phyloP scores from a whole-genome alignment of 2,888 invertebrate genomes.

The Rosalia funebris region DNA sequence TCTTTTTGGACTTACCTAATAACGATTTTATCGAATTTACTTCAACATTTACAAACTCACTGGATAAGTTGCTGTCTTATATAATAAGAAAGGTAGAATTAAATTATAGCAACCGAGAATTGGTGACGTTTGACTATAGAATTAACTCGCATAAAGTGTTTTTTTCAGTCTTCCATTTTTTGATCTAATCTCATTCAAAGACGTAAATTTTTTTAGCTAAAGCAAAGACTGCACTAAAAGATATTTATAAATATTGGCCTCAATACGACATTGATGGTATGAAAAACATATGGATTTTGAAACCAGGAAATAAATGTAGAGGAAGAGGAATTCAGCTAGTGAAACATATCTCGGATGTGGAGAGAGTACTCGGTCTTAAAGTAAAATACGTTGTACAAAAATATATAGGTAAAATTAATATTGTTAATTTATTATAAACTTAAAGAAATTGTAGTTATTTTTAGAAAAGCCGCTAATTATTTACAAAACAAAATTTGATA shows the following conservation, averaged over 20 bases:
- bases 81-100: too few species aligned
- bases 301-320: slow-evolving; percentile 92
- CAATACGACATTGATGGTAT: slow-evolving; percentile 87
- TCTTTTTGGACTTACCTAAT: too few species aligned
- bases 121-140: too few species aligned
- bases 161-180: too few species aligned
- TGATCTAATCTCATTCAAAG: too few species aligned
- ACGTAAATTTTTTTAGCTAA: slow-evolving; percentile 56
- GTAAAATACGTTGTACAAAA: slow-evolving; percentile 93
- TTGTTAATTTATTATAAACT: slow-evolving; percentile 19
- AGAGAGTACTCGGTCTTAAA: slow-evolving; percentile 74
- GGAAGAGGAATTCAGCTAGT: slow-evolving; percentile 90
- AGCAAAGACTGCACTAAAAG: slow-evolving; percentile 72
- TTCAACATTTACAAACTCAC: too few species aligned
- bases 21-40: too few species aligned
- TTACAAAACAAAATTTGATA: slow-evolving; percentile 93
- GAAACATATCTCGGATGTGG: slow-evolving; percentile 87
- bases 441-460: slow-evolving; percentile 55
- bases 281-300: slow-evolving; percentile 93
- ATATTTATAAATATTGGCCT: slow-evolving; percentile 79
- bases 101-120: too few species aligned
- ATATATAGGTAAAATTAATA: slow-evolving; percentile 80
- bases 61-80: too few species aligned
- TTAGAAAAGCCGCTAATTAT: slow-evolving; percentile 88
- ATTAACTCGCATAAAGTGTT: too few species aligned